A percentile compares a stretch with the other conserved stretches of the same genome.
Evolutionary conservation across 2,888 invertebrate genomes (phyloP).

Genomic region (Notodonta ziczac): DNA sequence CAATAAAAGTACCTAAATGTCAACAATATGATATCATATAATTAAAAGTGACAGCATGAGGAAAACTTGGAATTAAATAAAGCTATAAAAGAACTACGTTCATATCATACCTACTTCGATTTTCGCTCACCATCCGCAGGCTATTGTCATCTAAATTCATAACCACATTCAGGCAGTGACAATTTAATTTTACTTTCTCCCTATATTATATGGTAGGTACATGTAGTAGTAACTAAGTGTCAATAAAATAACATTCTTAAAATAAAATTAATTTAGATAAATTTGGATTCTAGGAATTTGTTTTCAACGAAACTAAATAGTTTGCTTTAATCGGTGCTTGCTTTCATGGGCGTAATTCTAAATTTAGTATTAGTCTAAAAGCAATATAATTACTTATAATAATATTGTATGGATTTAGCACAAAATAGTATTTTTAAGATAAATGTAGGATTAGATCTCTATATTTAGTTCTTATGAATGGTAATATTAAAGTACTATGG

Average conservation of each 20-base stretch:
- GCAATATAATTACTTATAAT: neutral
- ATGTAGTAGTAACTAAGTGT: slow-evolving; percentile 8
- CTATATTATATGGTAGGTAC: too few species aligned
- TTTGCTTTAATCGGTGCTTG: neutral
- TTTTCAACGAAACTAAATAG: neutral
- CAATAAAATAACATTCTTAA: neutral
- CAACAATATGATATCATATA: neutral
- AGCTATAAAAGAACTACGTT: neutral
- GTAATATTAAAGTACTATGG: neutral
- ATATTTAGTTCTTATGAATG: neutral
- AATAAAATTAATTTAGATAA: too few species aligned
- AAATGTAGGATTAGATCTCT: neutral
- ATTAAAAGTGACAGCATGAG: neutral
- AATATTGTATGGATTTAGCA: neutral
- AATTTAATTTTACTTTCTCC: slow-evolving; percentile 7
- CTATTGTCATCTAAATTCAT: slow-evolving; percentile 8
- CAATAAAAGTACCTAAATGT: neutral
- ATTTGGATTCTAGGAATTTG: neutral
- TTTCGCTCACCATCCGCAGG: neutral
- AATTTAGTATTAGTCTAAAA: neutral
- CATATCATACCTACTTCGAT: neutral
- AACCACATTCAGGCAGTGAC: slow-evolving; percentile 38
- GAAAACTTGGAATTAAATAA: neutral
- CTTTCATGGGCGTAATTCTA: neutral
- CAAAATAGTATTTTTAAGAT: neutral